Evolutionary conservation across 2,888 invertebrate genomes (phyloP), one percentile per base, ranked within the genome.

Genomic region (Diaphora mendica): DNA sequence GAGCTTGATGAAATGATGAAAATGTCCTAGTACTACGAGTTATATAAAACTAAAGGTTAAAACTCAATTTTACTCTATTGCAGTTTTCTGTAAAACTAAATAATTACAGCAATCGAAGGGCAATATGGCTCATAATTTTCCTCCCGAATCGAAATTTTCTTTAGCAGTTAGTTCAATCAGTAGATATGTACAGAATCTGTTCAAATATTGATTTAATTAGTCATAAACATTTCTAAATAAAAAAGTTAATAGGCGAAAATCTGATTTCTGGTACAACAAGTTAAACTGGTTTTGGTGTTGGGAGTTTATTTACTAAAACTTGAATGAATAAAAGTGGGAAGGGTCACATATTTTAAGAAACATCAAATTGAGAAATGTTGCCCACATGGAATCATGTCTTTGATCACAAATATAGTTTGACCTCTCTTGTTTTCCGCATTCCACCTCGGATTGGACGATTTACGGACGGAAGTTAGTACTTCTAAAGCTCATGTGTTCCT

Each of bases 311-410:
- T 64, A 68, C 23, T 73, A 77, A 74, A 77, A 79, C 68, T 64
- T 48, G 64, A 64, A 70, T 70, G 59, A 64, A 70, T 69, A 59
- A 26, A 62, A 71, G 26, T 51, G 26, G 44, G 33, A 55, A 62
- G 84, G 86, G 88, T 91, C 89, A 91, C 90, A 91, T 89, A 87
- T 88, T 85, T 85, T 78, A 85, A 86, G 76, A 84, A 87, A 88
- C 85, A 88, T 86, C 82, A 86, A 87, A 89, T 88, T 88, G 86
- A 85, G 87, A 88, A 88, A 90, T 88, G 87, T 86, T 89, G 88
- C 88, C 90, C 89, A 91, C 91, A 86, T 89, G 81, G 84, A 86
- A 82, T 85, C 82, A 84, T 85, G 85, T 81, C 84, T 80, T 78
- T 77, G 72, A 69, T 75, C 71, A 77, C 84, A 73, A 77, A 73